Evolutionary conservation across 2,113 vertebrate species (phyloP).

Genomic region (Hydropotes inermis): DNA sequence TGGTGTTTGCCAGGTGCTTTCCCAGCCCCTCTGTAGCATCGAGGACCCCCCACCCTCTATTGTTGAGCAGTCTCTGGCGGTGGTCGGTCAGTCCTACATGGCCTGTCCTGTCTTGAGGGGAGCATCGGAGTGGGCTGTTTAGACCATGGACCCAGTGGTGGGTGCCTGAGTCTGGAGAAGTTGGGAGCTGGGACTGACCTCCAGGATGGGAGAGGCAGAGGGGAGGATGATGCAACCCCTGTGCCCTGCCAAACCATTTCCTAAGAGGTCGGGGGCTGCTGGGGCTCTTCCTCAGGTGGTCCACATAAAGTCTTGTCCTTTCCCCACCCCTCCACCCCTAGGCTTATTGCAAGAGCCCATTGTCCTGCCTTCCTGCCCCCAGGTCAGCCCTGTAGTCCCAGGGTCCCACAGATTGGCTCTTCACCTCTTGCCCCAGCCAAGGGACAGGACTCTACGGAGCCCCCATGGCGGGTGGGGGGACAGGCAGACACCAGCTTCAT

Average conservation of each 20-base stretch:
- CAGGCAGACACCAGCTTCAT: constrained; percentile 61
- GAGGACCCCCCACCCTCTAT: fast-evolving
- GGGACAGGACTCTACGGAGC: constrained; percentile 47
- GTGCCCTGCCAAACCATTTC: fast-evolving
- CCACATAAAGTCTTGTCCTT: background rate
- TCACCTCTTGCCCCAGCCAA: constrained; percentile 7
- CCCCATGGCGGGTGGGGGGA: background rate
- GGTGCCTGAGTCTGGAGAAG: background rate
- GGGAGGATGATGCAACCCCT: background rate
- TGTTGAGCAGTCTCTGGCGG: background rate
- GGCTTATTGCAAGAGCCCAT: background rate
- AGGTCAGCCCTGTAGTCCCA: background rate
- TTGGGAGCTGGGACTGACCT: background rate
- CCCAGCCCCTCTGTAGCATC: no score
- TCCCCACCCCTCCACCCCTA: background rate
- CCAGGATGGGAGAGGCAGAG: background rate
- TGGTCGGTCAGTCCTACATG: background rate
- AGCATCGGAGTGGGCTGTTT: no score
- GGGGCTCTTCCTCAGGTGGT: background rate
- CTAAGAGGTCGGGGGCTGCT: background rate
- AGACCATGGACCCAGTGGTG: background rate
- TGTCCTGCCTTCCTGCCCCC: fast-evolving
- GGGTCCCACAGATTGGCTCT: background rate
- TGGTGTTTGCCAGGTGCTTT: background rate
- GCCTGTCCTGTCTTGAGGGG: background rate